These are phyloP conservation scores for Eristalinus aeneus DNA, from an alignment of 2,888 invertebrate genomes.

Conservation along the genomic window DNA sequence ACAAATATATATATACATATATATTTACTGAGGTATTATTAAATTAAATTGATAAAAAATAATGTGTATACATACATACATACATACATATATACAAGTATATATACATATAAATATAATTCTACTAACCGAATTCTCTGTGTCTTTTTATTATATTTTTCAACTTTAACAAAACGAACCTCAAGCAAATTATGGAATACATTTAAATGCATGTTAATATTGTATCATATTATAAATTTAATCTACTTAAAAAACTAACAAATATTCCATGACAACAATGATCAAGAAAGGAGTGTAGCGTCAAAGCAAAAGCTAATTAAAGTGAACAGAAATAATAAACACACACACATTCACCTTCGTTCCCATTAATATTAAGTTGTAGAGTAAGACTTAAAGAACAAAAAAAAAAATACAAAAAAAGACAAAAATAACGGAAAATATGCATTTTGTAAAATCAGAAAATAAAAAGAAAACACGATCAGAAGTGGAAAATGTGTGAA, in stretches of 20 bases:
- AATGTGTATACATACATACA: constrained; percentile 43
- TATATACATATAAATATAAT: constrained; percentile 44
- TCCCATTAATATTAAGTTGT: constrained; percentile 65
- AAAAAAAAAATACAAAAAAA: constrained; percentile 14
- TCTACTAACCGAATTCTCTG: constrained; percentile 76
- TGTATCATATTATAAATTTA: constrained; percentile 61
- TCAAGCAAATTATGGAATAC: constrained; percentile 17
- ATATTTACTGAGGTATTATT: constrained; percentile 68
- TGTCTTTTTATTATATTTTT: constrained; percentile 66
- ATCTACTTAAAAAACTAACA: constrained; percentile 28
- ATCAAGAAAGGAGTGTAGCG: constrained; percentile 32
- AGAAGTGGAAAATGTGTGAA: constrained; percentile 10
- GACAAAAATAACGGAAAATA: constrained; percentile 23
- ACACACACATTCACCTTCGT: constrained; percentile 24
- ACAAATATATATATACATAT: constrained; percentile 47
- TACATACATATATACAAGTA: constrained; percentile 18
- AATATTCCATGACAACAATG: constrained; percentile 16
- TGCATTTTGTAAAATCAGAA: constrained; percentile 53
- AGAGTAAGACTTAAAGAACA: constrained; percentile 47
- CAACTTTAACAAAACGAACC: constrained; percentile 32
- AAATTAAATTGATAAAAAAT: constrained; percentile 46
- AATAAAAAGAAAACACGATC: constrained; percentile 1
- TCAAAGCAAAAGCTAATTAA: constrained; percentile 16
- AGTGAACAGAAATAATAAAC: constrained; percentile 3
- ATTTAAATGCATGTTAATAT: constrained; percentile 62